Base-by-base conservation (phyloP, 2,797 vertebrate species). In the Acropternis orthonyx region DNA sequence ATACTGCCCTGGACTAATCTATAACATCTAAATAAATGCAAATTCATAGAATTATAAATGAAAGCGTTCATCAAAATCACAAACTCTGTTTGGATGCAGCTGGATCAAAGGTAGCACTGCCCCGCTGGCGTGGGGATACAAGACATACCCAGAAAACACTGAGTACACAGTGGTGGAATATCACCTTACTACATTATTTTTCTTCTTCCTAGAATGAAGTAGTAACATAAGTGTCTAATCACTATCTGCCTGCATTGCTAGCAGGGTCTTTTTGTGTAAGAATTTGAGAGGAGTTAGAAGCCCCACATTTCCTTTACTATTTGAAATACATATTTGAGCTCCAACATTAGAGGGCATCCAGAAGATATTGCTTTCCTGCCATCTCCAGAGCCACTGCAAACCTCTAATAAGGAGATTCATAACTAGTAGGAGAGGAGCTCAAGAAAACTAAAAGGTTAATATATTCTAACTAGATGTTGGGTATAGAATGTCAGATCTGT, bases 401-500 rank as follows among this genome's bases (percentile, higher is more conserved):
- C 74, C 85, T 95, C 84, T 97, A 96, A 96, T 97, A 97, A 93
- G 95, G 56, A 94, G 73, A 94, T 97, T 97, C 95, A 11, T 95
- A 97, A 97, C 93, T 97, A 95, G 94, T 63, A 95, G 32, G 81
- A 96, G 96, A 98, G 94, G 96, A 96, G 95, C 97, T 96, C 95
- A 97, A 97, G 97, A 97, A 98, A 98, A 97, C 94, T 59, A 96
- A 97, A 98, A 98, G 98, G 98, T 99, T 98, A 98, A 98, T 98
- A 97, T 98, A 98, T 98, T 98, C 98, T 97, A 97, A 98, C 96
- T 97, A 97, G 98, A 98, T 98, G 98, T 98, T 97, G 97, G 97
- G 98, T 98, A 97, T 97, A 98, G 98, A 98, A 98, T 98, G 98
- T 98, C 98, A 98, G 97, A 98, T 98, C 97, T 98, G 98, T 98